A percentile compares a stretch with the other conserved stretches of the same genome.
These are phyloP conservation scores for Pipistrellus pygmaeus DNA, from an alignment of 2,797 vertebrate genomes.

Conservation along the genomic window DNA sequence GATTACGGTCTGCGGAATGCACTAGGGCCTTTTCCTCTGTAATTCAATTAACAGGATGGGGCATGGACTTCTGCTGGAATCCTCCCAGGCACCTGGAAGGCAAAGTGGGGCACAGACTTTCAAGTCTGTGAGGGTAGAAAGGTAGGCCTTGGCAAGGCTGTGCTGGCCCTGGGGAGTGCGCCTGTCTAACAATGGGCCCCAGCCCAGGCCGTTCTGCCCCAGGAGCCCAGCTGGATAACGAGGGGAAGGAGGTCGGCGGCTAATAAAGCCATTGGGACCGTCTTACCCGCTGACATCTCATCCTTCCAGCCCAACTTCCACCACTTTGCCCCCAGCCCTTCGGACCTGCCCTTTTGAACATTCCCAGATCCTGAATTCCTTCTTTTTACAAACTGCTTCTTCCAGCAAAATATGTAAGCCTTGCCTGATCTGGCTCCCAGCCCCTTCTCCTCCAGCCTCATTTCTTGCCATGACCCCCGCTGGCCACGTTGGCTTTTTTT, in stretches of 20 bases:
- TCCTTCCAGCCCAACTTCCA: background rate
- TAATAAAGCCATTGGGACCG: background rate
- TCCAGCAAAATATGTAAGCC: background rate
- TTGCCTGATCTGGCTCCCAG: too few species aligned
- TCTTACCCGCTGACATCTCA: background rate
- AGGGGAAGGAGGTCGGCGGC: accelerated
- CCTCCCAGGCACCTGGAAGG: background rate
- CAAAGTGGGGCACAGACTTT: conserved; percentile 63
- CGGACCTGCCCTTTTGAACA: background rate
- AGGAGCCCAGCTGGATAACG: background rate
- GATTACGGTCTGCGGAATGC: background rate
- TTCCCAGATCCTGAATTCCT: background rate
- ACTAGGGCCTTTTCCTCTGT: conserved; percentile 33
- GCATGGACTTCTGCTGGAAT: conserved; percentile 51
- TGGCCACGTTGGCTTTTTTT: background rate
- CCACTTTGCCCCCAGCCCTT: background rate
- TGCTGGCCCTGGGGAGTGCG: accelerated
- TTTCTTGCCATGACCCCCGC: background rate
- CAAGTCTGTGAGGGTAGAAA: background rate
- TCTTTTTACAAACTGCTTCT: background rate
- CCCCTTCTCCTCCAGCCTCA: background rate
- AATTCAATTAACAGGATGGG: conserved; percentile 53
- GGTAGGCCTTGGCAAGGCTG: background rate
- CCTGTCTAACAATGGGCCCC: background rate
- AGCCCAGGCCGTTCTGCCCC: background rate